A percentile compares a stretch with the other conserved stretches of the same genome.
Evolutionary conservation across 1,140 invertebrate species (phyloP).

Genomic region (Tetramorium alpestre): DNA sequence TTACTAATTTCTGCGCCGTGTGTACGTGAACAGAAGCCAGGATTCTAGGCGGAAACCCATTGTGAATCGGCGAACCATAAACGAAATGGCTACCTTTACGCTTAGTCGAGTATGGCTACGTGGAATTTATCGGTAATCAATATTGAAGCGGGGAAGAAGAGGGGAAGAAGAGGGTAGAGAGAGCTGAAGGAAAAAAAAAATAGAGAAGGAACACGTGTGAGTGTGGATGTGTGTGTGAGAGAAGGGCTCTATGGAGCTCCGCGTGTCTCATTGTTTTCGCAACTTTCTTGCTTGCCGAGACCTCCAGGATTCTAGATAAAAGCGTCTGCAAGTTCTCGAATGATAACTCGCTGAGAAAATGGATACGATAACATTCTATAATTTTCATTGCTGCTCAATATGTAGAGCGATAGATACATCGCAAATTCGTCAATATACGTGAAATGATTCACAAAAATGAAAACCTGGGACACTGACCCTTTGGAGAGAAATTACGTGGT

Average conservation of each 20-base stretch:
- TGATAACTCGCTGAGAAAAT: not conserved
- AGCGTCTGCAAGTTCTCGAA: not conserved
- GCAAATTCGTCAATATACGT: not conserved
- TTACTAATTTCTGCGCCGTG: conserved; percentile 72
- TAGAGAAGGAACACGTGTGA: not conserved
- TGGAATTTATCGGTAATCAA: conserved; percentile 81
- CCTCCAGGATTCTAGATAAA: not conserved
- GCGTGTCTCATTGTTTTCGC: conserved; percentile 38
- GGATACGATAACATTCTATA: not conserved
- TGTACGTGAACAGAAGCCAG: conserved; percentile 71
- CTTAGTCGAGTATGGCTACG: conserved; percentile 73
- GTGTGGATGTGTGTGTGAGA: conserved; percentile 14
- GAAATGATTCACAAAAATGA: not conserved
- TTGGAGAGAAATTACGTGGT: not conserved
- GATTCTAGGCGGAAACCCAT: conserved; percentile 78
- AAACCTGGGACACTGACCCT: not conserved
- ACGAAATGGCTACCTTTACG: conserved; percentile 80
- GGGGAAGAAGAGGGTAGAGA: not conserved
- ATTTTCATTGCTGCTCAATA: not conserved
- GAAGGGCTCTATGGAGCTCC: not conserved
- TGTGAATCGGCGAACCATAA: conserved; percentile 77
- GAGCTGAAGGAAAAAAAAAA: not conserved
- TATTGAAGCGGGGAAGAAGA: conserved; percentile 50
- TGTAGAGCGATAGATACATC: not conserved
- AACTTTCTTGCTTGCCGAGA: not conserved